A percentile compares a stretch with the other conserved stretches of the same genome.
These are phyloP conservation scores for Cosmia pyralina DNA, from an alignment of 2,888 invertebrate genomes.

Conservation along the genomic window DNA sequence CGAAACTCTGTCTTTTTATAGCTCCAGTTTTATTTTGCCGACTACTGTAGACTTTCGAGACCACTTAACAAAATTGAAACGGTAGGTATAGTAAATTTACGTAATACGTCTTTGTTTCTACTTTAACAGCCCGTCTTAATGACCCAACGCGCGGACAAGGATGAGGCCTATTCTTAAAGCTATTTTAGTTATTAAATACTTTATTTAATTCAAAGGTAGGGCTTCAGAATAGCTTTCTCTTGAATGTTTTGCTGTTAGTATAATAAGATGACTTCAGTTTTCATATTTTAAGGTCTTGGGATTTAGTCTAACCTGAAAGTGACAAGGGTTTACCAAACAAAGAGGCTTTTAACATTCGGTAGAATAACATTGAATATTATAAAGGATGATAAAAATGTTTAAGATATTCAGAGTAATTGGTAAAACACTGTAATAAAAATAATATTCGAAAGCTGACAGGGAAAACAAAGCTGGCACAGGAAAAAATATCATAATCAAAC, in stretches of 20 bases:
- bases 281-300: conserved; percentile 32
- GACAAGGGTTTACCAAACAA: conserved; percentile 37
- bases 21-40: conserved; percentile 81
- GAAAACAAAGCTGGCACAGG: conserved; percentile 22
- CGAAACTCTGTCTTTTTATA: conserved; percentile 77
- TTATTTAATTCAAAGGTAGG: conserved; percentile 37
- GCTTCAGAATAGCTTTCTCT: conserved; percentile 29
- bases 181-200: conserved; percentile 43
- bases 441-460: neutral
- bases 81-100: conserved; percentile 72
- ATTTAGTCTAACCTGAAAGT: conserved; percentile 25
- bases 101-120: conserved; percentile 73
- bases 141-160: conserved; percentile 36
- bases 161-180: conserved; percentile 36
- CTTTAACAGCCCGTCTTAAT: conserved; percentile 69
- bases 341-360: conserved; percentile 13
- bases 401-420: neutral
- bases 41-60: conserved; percentile 81
- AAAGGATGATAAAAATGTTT: neutral
- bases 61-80: conserved; percentile 87
- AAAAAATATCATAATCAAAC: conserved; percentile 48
- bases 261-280: conserved; percentile 52
- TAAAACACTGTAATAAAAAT: neutral
- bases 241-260: conserved; percentile 46
- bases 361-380: conserved; percentile 1